Evolutionary conservation across 2,888 invertebrate genomes (phyloP).

Genomic region (Epiperipatus broadwayi): DNA sequence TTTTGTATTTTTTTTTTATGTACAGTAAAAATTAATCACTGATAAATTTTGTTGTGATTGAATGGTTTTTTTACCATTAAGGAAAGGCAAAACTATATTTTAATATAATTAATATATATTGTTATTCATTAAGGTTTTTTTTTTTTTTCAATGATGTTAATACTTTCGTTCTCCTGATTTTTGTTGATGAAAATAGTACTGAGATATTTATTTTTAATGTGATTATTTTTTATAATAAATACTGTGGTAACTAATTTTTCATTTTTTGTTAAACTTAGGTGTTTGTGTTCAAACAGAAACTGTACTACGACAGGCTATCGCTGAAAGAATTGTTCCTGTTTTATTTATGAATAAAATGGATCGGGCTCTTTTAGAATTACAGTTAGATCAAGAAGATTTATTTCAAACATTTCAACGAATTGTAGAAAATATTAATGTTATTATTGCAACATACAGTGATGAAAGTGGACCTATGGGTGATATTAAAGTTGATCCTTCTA

Average conservation of each 20-base stretch:
- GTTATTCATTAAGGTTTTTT: no score
- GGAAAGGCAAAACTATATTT: not conserved
- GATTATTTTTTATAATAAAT: no score
- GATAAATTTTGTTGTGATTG: not conserved
- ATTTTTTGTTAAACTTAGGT: slow-evolving; percentile 51
- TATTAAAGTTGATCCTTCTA: slow-evolving; percentile 86
- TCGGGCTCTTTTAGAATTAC: slow-evolving; percentile 88
- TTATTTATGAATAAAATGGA: slow-evolving; percentile 99
- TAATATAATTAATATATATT: not conserved
- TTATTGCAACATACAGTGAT: slow-evolving; percentile 95
- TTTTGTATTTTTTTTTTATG: not conserved
- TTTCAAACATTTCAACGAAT: slow-evolving; percentile 99
- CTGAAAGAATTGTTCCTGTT: slow-evolving; percentile 98
- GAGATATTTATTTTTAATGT: no score
- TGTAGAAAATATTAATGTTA: slow-evolving; percentile 98
- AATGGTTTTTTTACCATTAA: no score
- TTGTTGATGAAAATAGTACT: no score
- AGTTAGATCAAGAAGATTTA: slow-evolving; percentile 84
- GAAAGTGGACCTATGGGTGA: slow-evolving; percentile 98
- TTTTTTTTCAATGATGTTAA: no score
- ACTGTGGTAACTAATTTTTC: slow-evolving; percentile 8
- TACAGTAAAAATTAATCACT: not conserved
- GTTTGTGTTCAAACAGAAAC: slow-evolving; percentile 99
- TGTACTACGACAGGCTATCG: slow-evolving; percentile 96
- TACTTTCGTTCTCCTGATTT: no score